These are phyloP conservation scores for Callimorpha dominula DNA, from an alignment of 2,888 invertebrate genomes.

Conservation along the genomic window DNA sequence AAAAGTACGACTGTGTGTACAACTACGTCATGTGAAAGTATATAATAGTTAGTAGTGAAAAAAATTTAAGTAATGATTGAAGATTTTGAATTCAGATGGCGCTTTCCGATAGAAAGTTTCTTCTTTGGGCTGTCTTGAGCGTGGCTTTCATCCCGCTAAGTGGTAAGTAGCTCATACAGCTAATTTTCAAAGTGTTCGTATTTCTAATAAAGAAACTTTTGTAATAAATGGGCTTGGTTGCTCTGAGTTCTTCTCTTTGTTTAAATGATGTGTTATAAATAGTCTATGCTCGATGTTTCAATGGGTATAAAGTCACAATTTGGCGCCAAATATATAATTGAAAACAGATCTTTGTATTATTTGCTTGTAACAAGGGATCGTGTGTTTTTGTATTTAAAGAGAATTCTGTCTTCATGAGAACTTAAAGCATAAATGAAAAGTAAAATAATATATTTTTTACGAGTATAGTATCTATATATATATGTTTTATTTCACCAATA, in stretches of 20 bases:
- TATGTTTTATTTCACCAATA: no score
- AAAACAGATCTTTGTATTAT: no score
- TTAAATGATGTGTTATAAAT: slow-evolving; percentile 20
- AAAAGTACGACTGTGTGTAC: background rate
- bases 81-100: slow-evolving; percentile 66
- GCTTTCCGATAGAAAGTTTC: slow-evolving; percentile 56
- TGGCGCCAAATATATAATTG: background rate
- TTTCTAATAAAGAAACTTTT: slow-evolving; percentile 58
- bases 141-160: slow-evolving; percentile 75
- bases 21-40: slow-evolving; percentile 3
- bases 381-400: background rate
- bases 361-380: no score
- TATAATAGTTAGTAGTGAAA: slow-evolving; percentile 10
- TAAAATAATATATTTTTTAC: no score
- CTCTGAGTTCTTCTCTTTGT: slow-evolving; percentile 43
- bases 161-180: slow-evolving; percentile 72
- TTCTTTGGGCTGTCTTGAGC: slow-evolving; percentile 59
- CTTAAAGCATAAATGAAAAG: background rate
- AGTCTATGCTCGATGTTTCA: slow-evolving; percentile 8
- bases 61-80: slow-evolving; percentile 21
- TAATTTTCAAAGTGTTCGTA: slow-evolving; percentile 62
- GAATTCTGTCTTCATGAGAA: background rate
- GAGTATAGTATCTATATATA: no score
- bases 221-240: slow-evolving; percentile 60
- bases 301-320: background rate